phyloP scores from a whole-genome alignment of 2,888 invertebrate genomes.

The Rhamnusium bicolor region DNA sequence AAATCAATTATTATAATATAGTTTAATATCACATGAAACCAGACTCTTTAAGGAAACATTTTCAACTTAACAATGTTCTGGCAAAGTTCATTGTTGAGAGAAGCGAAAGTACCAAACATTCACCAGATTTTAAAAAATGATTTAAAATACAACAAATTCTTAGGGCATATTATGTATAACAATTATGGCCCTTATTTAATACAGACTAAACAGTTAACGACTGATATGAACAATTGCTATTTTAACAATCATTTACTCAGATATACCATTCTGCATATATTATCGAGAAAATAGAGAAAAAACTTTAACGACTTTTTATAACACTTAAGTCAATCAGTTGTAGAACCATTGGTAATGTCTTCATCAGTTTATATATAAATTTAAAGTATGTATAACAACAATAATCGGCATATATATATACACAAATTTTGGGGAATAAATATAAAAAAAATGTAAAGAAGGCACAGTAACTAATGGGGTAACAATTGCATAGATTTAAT shows the following conservation, averaged over 20 bases:
- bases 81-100: too few species aligned
- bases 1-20: background rate
- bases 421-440: slow-evolving; percentile 2
- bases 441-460: background rate
- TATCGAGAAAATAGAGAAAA: background rate
- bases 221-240: background rate
- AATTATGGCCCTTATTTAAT: background rate
- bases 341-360: slow-evolving; percentile 8
- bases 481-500: background rate
- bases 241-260: background rate
- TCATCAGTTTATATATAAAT: slow-evolving; percentile 40
- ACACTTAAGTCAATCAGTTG: background rate
- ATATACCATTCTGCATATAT: background rate
- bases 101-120: too few species aligned
- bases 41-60: too few species aligned
- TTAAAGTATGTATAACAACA: slow-evolving; percentile 24
- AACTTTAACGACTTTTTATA: background rate
- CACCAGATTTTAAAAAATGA: too few species aligned
- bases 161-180: background rate
- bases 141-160: background rate
- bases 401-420: background rate
- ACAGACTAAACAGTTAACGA: background rate
- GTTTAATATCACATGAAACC: background rate
- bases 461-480: background rate
- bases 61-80: too few species aligned